A percentile compares a stretch with the other conserved stretches of the same genome.
Evolutionary conservation across 2,113 vertebrate genomes (phyloP).

Genomic region (Ameiurus melas): DNA sequence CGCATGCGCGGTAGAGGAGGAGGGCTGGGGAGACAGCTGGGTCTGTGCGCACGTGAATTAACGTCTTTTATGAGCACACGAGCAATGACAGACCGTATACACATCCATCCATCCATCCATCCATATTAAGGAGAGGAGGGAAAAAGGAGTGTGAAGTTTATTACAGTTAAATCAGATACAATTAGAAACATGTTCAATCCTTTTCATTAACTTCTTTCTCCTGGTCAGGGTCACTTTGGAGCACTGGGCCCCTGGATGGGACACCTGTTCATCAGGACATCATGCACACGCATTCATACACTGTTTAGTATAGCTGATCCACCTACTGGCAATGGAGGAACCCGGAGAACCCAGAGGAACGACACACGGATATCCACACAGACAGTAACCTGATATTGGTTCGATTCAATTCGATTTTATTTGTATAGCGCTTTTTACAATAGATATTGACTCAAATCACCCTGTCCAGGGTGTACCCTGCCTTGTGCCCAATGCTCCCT

Average conservation of each 20-base stretch:
- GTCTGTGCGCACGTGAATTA: background rate
- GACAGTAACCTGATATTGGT: background rate
- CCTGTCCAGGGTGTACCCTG: no score
- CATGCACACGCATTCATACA: background rate
- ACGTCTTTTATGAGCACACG: background rate
- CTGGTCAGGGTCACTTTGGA: background rate
- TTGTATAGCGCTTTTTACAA: no score
- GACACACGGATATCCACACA: no score
- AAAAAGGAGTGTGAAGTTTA: background rate
- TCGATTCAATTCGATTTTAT: no score
- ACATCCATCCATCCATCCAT: background rate
- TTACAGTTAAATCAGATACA: background rate
- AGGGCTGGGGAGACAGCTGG: background rate
- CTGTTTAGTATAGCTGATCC: background rate
- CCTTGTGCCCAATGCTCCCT: no score
- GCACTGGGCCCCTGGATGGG: background rate
- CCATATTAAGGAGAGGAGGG: background rate
- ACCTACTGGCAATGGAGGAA: background rate
- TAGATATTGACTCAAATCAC: no score
- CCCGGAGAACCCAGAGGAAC: background rate
- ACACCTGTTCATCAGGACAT: background rate
- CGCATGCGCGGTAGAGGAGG: slow-evolving; percentile 55
- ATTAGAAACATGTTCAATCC: background rate
- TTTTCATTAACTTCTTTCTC: no score
- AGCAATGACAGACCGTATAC: background rate